These are phyloP conservation scores for Arvicanthis niloticus DNA, from an alignment of 2,113 vertebrate genomes.

Conservation along the genomic window DNA sequence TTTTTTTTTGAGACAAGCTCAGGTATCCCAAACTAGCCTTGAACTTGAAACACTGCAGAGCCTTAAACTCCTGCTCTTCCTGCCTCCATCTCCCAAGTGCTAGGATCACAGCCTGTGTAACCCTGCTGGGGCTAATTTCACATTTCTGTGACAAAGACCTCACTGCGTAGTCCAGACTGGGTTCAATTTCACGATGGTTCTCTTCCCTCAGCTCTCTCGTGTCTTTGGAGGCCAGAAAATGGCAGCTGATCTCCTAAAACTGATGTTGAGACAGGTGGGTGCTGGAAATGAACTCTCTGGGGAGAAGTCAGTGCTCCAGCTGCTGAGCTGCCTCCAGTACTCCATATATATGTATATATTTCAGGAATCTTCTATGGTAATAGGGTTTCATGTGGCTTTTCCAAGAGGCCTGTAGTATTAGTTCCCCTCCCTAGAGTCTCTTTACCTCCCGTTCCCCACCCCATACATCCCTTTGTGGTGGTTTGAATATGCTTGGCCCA, in stretches of 20 bases:
- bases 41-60: background rate
- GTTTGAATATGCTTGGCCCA: too few species aligned
- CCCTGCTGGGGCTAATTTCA: background rate
- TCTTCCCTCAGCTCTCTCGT: background rate
- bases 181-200: background rate
- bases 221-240: background rate
- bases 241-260: background rate
- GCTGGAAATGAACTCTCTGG: background rate
- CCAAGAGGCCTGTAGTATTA: background rate
- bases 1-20: background rate
- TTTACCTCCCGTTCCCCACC: background rate
- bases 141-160: background rate
- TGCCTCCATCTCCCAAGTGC: background rate
- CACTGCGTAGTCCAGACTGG: background rate
- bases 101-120: background rate
- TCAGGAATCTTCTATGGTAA: background rate
- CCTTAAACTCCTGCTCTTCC: background rate
- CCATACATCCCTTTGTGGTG: background rate
- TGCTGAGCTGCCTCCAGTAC: background rate
- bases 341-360: background rate
- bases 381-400: background rate
- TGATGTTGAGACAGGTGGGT: background rate
- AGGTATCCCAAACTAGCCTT: background rate
- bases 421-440: background rate
- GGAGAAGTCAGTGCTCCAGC: background rate